A percentile compares a stretch with the other conserved stretches of the same genome.
phyloP scores from a whole-genome alignment of 2,888 invertebrate genomes.

The Brachyopa scutellaris region DNA sequence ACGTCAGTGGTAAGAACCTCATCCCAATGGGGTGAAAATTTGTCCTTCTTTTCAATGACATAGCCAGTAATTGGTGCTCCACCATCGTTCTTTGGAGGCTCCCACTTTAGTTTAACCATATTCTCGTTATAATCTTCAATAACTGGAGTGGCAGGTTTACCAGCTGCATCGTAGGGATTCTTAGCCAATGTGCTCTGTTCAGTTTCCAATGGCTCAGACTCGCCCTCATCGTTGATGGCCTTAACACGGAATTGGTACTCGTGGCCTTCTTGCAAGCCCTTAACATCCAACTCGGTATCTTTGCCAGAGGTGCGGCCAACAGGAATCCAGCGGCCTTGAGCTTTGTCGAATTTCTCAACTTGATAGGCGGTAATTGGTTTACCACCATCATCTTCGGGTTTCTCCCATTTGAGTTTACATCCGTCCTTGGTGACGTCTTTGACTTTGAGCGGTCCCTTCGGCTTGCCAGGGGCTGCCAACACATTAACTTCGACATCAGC shows the following conservation, averaged over 20 bases:
- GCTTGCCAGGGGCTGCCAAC: slow-evolving; percentile 90
- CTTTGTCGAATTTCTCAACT: slow-evolving; percentile 96
- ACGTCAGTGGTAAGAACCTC: slow-evolving; percentile 90
- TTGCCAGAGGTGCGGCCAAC: slow-evolving; percentile 91
- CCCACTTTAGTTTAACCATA: slow-evolving; percentile 95
- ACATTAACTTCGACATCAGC: slow-evolving; percentile 97
- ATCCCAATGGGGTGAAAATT: slow-evolving; percentile 93
- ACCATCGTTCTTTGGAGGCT: slow-evolving; percentile 96
- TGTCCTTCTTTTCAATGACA: slow-evolving; percentile 94
- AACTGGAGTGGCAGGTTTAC: slow-evolving; percentile 93
- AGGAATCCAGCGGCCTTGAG: slow-evolving; percentile 96
- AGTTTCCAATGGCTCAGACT: slow-evolving; percentile 96
- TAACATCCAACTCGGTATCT: slow-evolving; percentile 94
- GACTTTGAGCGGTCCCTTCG: slow-evolving; percentile 94
- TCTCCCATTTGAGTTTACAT: slow-evolving; percentile 95
- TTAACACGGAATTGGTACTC: slow-evolving; percentile 97
- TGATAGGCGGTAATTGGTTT: slow-evolving; percentile 95
- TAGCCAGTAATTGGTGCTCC: slow-evolving; percentile 99
- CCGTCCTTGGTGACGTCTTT: slow-evolving; percentile 94
- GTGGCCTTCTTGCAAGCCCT: slow-evolving; percentile 94
- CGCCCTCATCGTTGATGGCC: slow-evolving; percentile 96
- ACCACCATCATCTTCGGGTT: slow-evolving; percentile 97
- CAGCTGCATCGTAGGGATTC: slow-evolving; percentile 96
- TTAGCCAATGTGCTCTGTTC: slow-evolving; percentile 94
- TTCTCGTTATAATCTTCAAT: slow-evolving; percentile 95